Evolutionary conservation across 2,888 invertebrate genomes (phyloP), one percentile per base, ranked within the genome.

Genomic region (Coleophora flavipennella): DNA sequence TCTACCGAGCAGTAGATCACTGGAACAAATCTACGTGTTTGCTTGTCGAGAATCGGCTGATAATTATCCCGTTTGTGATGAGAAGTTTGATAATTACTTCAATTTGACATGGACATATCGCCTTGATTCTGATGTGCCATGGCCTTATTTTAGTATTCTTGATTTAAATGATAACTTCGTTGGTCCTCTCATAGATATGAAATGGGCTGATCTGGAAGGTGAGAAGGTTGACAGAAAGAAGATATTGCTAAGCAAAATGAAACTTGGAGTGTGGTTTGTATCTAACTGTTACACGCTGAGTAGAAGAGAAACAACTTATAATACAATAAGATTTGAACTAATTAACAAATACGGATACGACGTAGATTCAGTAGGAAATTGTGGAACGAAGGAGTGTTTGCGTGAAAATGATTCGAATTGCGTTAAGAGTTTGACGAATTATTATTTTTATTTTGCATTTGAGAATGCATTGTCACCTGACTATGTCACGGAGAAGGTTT

Each of bases 401-500:
- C 36, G 44, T 2, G 35, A 47, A 9, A 31, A 45, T 1, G 56
- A 59, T 43, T 38, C 49, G 0, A 41, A 58, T 1, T 75, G 76
- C 40, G 44, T 59, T 12, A 43, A 53, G 13, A 49, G 57, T 33
- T 42, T 76, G 2, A 50, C 63, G 37, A 51, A 34, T 7, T 75
- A 76, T 46, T 72, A 63, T 44, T 77, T 77, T 40, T 77, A 74
- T 49, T 55, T 77, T 8, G 56, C 75, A 0, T 70, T 77, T 37
- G 76, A 77, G 44, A 76, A 75, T 43, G 65, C 76, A 0, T 58
- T 68, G 7, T 56, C 55, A 26, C 59, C 62, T 38, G 75, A 76
- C 45, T 76, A 75, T 35, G 76, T 76, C 1, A 55, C 54, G n/a
- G 55, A 54, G 38, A 57, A 57, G 36, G 37, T 56, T 25, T 29